Conservation (phyloP, 2,888 invertebrate species). For the Lysandra coridon region DNA sequence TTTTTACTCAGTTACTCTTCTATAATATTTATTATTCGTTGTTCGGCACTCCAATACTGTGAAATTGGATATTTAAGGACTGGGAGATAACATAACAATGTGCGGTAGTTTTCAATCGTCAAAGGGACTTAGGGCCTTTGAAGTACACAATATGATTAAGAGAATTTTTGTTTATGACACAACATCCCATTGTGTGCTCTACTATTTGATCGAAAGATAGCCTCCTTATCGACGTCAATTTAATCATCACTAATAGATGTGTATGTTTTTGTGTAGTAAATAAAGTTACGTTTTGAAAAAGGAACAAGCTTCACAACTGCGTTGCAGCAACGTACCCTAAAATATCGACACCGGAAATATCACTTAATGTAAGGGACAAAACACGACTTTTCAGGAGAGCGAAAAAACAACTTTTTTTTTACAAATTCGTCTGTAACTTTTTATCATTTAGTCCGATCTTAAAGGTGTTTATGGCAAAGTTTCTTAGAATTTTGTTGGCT, state of each 20-base stretch:
- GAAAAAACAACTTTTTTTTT: too few relatives aligned
- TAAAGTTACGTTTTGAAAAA: neutral
- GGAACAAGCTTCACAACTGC: too few relatives aligned
- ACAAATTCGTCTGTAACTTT: too few relatives aligned
- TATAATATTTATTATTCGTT: neutral
- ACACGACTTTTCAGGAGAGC: too few relatives aligned
- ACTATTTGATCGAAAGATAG: neutral
- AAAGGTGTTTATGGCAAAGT: too few relatives aligned
- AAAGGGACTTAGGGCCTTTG: neutral
- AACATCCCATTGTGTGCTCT: neutral
- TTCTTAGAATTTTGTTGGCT: too few relatives aligned
- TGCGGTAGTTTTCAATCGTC: slow-evolving; percentile 11
- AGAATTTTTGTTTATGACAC: slow-evolving; percentile 13
- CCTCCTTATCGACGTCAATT: neutral
- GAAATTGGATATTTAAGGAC: neutral
- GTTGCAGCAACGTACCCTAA: too few relatives aligned
- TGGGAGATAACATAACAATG: slow-evolving; percentile 3
- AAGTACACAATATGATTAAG: neutral
- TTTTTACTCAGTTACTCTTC: neutral
- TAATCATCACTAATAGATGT: neutral
- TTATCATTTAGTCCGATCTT: too few relatives aligned
- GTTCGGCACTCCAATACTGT: neutral
- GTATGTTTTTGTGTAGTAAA: neutral
- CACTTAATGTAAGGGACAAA: too few relatives aligned
- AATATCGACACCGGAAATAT: too few relatives aligned